phyloP scores from a whole-genome alignment of 2,113 vertebrate genomes.

The Mesoclemmys tuberculata region DNA sequence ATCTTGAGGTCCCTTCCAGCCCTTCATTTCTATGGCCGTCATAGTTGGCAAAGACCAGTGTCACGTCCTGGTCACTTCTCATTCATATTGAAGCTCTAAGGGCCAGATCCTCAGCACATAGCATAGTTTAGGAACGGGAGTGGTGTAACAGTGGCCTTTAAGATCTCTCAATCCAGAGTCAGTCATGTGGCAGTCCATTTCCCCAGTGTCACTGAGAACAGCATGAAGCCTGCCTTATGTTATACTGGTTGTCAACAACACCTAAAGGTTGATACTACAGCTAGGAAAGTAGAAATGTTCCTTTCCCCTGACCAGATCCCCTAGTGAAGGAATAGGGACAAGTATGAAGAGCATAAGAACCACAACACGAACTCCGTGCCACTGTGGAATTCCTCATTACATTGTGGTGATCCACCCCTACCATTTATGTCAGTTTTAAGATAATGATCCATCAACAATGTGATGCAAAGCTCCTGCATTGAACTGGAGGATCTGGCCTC shows the following conservation, averaged over 20 bases:
- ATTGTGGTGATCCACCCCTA: background rate
- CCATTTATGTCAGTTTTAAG: background rate
- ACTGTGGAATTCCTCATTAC: background rate
- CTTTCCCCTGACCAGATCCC: background rate
- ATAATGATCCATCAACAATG: background rate
- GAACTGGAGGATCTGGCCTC: background rate
- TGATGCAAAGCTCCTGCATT: background rate
- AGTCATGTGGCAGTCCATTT: background rate
- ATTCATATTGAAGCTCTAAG: background rate
- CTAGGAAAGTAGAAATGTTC: background rate
- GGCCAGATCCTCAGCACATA: background rate
- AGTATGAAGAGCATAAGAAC: background rate
- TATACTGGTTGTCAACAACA: background rate
- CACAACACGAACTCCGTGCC: background rate
- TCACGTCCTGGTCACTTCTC: background rate
- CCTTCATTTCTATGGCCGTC: background rate
- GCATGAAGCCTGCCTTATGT: background rate
- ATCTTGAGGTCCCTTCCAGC: background rate
- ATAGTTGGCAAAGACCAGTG: background rate
- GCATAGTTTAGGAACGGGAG: background rate
- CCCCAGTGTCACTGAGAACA: background rate
- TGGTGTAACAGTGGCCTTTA: background rate
- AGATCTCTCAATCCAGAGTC: background rate
- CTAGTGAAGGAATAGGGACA: background rate
- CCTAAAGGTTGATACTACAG: background rate